Conservation (phyloP, 2,888 invertebrate genomes). For the Lypha dubia region DNA sequence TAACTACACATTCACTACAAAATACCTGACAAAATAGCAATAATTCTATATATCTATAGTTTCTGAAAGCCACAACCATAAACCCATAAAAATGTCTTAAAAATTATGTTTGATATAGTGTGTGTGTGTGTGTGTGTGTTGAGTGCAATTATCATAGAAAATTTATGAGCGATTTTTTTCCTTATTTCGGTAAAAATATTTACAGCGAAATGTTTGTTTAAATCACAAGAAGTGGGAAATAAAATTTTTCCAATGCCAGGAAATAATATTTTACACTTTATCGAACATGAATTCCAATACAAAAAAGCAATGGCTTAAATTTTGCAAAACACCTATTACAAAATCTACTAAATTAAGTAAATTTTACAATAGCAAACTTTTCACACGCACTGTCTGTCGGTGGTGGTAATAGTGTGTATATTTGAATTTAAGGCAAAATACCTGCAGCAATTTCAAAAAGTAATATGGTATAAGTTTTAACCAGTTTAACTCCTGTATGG, state of each 20-base stretch:
- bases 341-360: not conserved
- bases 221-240: not conserved
- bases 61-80: slow-evolving; percentile 22
- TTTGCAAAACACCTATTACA: not conserved
- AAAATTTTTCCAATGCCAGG: not conserved
- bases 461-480: slow-evolving; percentile 33
- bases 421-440: slow-evolving; percentile 12
- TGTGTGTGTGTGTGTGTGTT: no score
- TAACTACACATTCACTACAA: slow-evolving; percentile 1
- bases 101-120: slow-evolving; percentile 19
- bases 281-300: not conserved
- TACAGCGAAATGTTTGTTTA: slow-evolving; percentile 20
- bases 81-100: slow-evolving; percentile 36
- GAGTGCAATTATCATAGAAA: slow-evolving; percentile 26
- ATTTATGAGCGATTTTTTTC: slow-evolving; percentile 4
- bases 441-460: slow-evolving; percentile 44
- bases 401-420: not conserved
- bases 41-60: slow-evolving; percentile 16
- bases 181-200: slow-evolving; percentile 10
- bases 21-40: slow-evolving; percentile 37
- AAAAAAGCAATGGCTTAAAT: not conserved
- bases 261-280: not conserved
- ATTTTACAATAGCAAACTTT: not conserved
- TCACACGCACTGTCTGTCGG: not conserved
- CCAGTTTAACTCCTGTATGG: slow-evolving; percentile 3